Conservation (phyloP, 2,113 vertebrate species). For the Gadus chalcogrammus region DNA sequence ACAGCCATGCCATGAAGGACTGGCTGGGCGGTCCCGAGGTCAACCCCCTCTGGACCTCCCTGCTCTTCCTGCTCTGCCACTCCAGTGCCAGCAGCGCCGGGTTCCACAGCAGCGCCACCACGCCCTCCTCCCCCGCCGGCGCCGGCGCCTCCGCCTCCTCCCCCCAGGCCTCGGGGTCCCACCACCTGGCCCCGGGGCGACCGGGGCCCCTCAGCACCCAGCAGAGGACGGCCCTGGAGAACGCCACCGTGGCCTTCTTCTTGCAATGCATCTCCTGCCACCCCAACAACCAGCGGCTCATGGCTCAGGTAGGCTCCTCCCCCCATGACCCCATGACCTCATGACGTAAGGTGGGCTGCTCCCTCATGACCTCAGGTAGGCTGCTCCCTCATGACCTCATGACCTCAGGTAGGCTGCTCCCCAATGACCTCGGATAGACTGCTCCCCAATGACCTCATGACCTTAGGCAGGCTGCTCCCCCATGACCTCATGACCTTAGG, state of each 20-base stretch:
- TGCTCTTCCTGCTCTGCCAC: slow-evolving; percentile 95
- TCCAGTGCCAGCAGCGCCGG: slow-evolving; percentile 83
- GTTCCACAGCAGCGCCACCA: slow-evolving; percentile 32
- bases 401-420: not conserved
- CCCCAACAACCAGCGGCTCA: slow-evolving; percentile 96
- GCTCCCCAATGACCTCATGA: not conserved
- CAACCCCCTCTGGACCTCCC: slow-evolving; percentile 93
- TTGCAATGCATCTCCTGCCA: slow-evolving; percentile 98
- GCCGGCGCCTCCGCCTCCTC: slow-evolving; percentile 66
- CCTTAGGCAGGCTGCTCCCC: not conserved
- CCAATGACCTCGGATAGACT: not conserved
- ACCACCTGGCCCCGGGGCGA: slow-evolving; percentile 76
- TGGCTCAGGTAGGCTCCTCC: slow-evolving; percentile 84
- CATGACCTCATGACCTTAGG: not conserved
- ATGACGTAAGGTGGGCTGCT: not conserved
- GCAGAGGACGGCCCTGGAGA: slow-evolving; percentile 95
- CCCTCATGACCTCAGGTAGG: not conserved
- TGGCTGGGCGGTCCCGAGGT: slow-evolving; percentile 97
- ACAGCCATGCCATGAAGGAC: slow-evolving; percentile 97
- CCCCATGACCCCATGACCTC: not conserved
- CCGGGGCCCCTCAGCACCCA: slow-evolving; percentile 87
- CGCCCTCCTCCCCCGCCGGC: slow-evolving; percentile 52
- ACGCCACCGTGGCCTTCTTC: slow-evolving; percentile 96
- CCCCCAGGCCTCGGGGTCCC: slow-evolving; percentile 62
- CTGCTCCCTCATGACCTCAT: not conserved